Percentiles rank a stretch among this genome's conserved stretches.
These are phyloP conservation scores for Ichneumoninae sp. DNA, from an alignment of 2,888 invertebrate genomes.

Conservation along the genomic window DNA sequence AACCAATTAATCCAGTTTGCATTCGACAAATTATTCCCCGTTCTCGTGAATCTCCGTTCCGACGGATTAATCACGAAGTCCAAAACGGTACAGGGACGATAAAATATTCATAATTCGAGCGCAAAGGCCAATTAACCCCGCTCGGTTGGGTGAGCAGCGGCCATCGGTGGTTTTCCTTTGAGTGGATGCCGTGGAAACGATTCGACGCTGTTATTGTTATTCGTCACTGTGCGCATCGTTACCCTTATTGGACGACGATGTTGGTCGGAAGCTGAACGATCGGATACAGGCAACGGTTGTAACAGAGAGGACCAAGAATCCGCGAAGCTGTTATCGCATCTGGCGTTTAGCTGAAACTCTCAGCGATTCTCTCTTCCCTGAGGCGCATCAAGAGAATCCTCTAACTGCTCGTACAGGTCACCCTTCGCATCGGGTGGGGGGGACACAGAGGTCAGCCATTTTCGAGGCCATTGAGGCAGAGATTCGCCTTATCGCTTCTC, in stretches of 20 bases:
- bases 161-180: slow-evolving; percentile 57
- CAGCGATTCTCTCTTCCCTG: slow-evolving; percentile 28
- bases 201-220: slow-evolving; percentile 10
- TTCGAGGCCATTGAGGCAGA: slow-evolving; percentile 8
- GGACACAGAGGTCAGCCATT: slow-evolving; percentile 11
- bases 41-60: slow-evolving; percentile 41
- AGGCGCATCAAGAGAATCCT: slow-evolving; percentile 8
- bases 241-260: background rate
- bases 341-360: slow-evolving; percentile 9
- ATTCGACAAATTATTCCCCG: slow-evolving; percentile 66
- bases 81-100: slow-evolving; percentile 59
- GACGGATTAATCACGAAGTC: slow-evolving; percentile 45
- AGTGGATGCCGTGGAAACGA: background rate
- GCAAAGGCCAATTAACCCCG: slow-evolving; percentile 67
- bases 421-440: background rate
- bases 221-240: background rate
- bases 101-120: slow-evolving; percentile 73
- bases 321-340: slow-evolving; percentile 37
- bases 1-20: slow-evolving; percentile 64
- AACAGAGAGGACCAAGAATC: background rate
- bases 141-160: slow-evolving; percentile 49
- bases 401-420: slow-evolving; percentile 20
- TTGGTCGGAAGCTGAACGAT: background rate
- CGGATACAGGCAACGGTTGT: slow-evolving; percentile 5
- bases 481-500: slow-evolving; percentile 27